Evolutionary conservation across 2,113 vertebrate genomes (phyloP), one percentile per base, ranked within the genome.

Genomic region (Xenus cinereus): DNA sequence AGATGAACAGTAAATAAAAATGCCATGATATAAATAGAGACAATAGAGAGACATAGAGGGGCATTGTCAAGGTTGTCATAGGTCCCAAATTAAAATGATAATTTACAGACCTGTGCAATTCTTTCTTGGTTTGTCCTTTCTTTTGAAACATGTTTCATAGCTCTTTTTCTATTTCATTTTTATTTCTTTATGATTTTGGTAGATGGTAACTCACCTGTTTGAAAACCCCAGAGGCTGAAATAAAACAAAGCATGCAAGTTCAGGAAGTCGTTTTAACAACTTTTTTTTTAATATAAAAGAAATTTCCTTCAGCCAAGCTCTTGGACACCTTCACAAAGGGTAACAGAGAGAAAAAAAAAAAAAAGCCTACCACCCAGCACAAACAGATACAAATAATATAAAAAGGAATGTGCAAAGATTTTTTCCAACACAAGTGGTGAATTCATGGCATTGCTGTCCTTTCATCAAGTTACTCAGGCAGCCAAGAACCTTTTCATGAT

Each of bases 1-100:
- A 76, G 80, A 76, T 97, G 93, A 96, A 91, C 84, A 95, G 94
- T 94, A 97, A 97, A 95, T 96, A 95, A 93, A 96, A 96, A 79
- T 71, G 80, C 57, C 41, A 35, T 35, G 81, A 74, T 89, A 91
- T 87, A 96, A 97, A 93, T 92, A 89, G 89, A 95, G 71, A 89
- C 95, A 93, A 94, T 35, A 85, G 91, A 84, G 69, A 79, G 32
- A 80, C 89, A 79, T 69, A 91, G 92, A 85, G 71, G 53, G 63
- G 16, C 53, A 91, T 93, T 96, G 95, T 91, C 71, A 85, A 79
- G 94, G 80, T 95, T 95, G 86, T 91, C 86, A 77, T 91, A 92
- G 81, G 89, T 82, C 87, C 37, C 93, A 95, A 96, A 94, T 94
- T 97, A 95, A 96, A 94, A 93, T 45, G 19, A 50, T 95, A 68